Base-by-base conservation (phyloP, 2,888 invertebrate genomes). In the Euphydryas editha region DNA sequence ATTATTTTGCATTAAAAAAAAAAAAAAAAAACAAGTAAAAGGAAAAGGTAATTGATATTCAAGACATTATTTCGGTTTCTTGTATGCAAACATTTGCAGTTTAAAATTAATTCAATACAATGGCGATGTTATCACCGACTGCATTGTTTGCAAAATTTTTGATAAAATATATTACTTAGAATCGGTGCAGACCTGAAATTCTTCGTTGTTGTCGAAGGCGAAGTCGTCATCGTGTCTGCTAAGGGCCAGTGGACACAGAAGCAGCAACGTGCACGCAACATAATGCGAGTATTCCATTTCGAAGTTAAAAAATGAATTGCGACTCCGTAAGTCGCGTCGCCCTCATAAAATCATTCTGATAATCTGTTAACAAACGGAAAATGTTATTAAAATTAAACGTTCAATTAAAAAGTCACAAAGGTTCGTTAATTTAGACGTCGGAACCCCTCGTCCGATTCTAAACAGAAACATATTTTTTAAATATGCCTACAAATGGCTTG, bases 201-300 rank as follows among this genome's bases (percentile, higher is more conserved):
- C 92, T 65, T 92, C 92, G 79, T 83, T 89, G 78, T 87, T 89
- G 76, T 92, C 93, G 72, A 93, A 93, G 47, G 90, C 92, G 80
- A 93, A 93, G 86, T 93, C 93, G 75, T 92, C 92, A 73, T 93
- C 93, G 76, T 87, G 89, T 71, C 90, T 82, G 69, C 84, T 88
- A 63, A 90, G 85, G 66, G 90, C 92, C 61, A 89, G 80, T 59
- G 92, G 90, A 74, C 90, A 88, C 74, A 91, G 76, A 78, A 90
- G 78, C 73, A 91, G 82, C 71, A 91, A 76, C 67, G 86, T 85
- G 75, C 87, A 88, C 73, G 83, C 88, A 67, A 86, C 80, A 76
- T 78, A 85, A 75, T 83, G 80, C 80, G 81, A 79, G 73, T 80
- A 78, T 80, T 78, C 87, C 92, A 90, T 90, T 75, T 87, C 76